These are phyloP conservation scores for Lagothrix lagotricha DNA, from an alignment of 2,797 vertebrate species.

Conservation along the genomic window DNA sequence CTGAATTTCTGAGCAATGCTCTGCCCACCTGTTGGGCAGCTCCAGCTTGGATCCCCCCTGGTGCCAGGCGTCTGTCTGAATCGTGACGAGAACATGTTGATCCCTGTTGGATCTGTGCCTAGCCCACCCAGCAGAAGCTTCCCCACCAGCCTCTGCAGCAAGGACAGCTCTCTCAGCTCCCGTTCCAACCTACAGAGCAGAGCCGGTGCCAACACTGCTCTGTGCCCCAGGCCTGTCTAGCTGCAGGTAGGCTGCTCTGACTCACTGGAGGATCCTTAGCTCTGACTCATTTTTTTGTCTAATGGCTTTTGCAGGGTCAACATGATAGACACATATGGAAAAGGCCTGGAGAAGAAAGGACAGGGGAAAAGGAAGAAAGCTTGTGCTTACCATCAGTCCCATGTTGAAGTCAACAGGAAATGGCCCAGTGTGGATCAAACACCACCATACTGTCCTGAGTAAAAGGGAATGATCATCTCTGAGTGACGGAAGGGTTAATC, in stretches of 20 bases:
- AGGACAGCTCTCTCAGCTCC: slow-evolving; percentile 71
- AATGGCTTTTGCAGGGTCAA: slow-evolving; percentile 68
- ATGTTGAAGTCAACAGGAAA: slow-evolving; percentile 82
- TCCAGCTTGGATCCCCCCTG: slow-evolving; percentile 63
- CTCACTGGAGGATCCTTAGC: slow-evolving; percentile 63
- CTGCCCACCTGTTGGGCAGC: slow-evolving; percentile 76
- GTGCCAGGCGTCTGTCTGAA: slow-evolving; percentile 73
- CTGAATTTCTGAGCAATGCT: slow-evolving; percentile 73
- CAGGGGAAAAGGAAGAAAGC: slow-evolving; percentile 28
- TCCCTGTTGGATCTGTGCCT: slow-evolving; percentile 75
- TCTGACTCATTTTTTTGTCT: slow-evolving; percentile 59
- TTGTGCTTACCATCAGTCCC: neutral
- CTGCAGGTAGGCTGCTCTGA: slow-evolving; percentile 75
- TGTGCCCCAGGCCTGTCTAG: slow-evolving; percentile 69
- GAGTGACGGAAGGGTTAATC: slow-evolving; percentile 82
- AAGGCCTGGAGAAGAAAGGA: neutral
- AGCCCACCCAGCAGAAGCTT: slow-evolving; percentile 78
- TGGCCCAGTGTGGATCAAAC: slow-evolving; percentile 64
- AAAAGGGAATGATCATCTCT: slow-evolving; percentile 63
- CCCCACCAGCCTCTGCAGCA: slow-evolving; percentile 68
- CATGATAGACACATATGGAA: slow-evolving; percentile 8
- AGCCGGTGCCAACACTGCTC: slow-evolving; percentile 53
- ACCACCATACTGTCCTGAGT: slow-evolving; percentile 43
- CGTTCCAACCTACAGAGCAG: slow-evolving; percentile 71
- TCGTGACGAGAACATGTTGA: slow-evolving; percentile 78